Evolutionary conservation across 2,113 vertebrate species (phyloP).

Genomic region (Ifrita kowaldi): DNA sequence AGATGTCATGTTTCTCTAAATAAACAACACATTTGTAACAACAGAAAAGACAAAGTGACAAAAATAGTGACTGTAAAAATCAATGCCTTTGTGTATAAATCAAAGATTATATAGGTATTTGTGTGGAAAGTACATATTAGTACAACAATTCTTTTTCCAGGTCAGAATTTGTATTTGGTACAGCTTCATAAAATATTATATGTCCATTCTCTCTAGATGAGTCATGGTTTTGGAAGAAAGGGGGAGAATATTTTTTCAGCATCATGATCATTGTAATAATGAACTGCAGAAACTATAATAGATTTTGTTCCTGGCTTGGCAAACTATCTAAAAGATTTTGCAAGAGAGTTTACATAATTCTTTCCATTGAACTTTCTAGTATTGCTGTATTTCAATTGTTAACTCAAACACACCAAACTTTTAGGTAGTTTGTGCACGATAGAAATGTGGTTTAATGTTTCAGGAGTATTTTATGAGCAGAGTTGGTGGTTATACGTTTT

Average conservation of each 20-base stretch:
- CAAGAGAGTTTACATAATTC: constrained; percentile 54
- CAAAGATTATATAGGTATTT: neutral
- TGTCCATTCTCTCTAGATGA: constrained; percentile 44
- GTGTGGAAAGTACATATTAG: neutral
- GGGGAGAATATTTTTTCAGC: constrained; percentile 32
- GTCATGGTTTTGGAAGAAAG: constrained; percentile 44
- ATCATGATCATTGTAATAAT: constrained; percentile 46
- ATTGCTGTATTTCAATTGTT: constrained; percentile 37
- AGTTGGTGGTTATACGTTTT: constrained; percentile 29
- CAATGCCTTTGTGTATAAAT: neutral
- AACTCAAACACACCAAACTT: neutral
- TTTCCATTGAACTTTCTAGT: constrained; percentile 49
- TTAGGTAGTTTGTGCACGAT: neutral
- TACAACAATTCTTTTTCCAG: neutral
- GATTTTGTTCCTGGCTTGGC: constrained; percentile 55
- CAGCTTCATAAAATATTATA: constrained; percentile 10
- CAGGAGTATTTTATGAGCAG: constrained; percentile 44
- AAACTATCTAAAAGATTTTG: constrained; percentile 47
- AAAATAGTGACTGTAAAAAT: neutral
- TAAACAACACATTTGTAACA: neutral
- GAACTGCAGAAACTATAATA: constrained; percentile 47
- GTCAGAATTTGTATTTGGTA: neutral
- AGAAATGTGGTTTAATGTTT: constrained; percentile 23
- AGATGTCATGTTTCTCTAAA: neutral
- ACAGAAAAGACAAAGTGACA: neutral